Evolutionary conservation across 2,113 vertebrate species (phyloP).

Genomic region (Lycaon pictus): DNA sequence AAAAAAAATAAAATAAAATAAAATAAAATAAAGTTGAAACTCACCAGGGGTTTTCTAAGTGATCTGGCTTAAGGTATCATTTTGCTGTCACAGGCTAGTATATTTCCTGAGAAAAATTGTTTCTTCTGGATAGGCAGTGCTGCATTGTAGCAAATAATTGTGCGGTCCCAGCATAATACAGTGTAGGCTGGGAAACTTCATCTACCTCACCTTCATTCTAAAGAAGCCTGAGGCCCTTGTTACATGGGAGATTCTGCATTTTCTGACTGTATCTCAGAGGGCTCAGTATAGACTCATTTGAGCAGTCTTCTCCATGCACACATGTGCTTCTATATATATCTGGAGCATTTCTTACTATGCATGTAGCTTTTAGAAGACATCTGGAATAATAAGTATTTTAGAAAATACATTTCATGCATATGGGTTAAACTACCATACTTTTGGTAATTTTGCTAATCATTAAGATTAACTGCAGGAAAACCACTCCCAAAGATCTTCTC

Average conservation of each 20-base stretch:
- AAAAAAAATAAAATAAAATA: not conserved
- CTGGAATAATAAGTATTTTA: not conserved
- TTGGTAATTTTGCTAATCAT: not conserved
- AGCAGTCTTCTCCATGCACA: not conserved
- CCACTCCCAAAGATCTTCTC: not conserved
- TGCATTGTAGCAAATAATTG: slow-evolving; percentile 68
- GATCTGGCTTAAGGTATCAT: slow-evolving; percentile 52
- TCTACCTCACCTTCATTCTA: slow-evolving; percentile 15
- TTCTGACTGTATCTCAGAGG: not conserved
- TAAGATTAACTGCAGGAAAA: not conserved
- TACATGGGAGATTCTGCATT: not conserved
- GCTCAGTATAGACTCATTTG: too few species aligned
- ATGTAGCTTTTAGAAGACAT: not conserved
- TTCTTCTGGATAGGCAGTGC: slow-evolving; percentile 61
- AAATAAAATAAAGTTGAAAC: slow-evolving; percentile 3
- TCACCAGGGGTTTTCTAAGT: slow-evolving; percentile 9
- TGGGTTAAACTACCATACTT: not conserved
- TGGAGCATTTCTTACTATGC: not conserved
- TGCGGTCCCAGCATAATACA: not conserved
- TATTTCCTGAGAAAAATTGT: slow-evolving; percentile 69
- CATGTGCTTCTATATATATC: not conserved
- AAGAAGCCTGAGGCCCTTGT: slow-evolving; percentile 51
- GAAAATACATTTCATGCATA: not conserved
- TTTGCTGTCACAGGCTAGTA: slow-evolving; percentile 48
- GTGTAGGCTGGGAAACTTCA: slow-evolving; percentile 65